phyloP scores from a whole-genome alignment of 35 echinoderm and acorn worm genomes.

The Ophioderma brevispina region DNA sequence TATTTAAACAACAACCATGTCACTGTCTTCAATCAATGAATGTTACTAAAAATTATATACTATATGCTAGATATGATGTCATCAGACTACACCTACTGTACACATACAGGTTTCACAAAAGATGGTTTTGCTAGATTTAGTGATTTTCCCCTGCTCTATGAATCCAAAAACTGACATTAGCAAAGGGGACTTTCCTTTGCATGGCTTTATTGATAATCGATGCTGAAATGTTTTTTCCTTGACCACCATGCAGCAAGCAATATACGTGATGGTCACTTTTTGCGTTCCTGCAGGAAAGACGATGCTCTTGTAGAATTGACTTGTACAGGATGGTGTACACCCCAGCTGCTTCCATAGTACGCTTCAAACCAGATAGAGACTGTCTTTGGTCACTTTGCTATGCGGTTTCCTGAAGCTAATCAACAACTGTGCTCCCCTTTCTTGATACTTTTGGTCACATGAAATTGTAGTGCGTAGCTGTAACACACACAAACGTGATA shows the following conservation, averaged over 20 bases:
- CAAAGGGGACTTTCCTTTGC: slow-evolving; percentile 32
- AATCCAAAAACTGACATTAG: neutral
- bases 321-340: neutral
- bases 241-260: neutral
- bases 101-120: too few species aligned
- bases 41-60: too few species aligned
- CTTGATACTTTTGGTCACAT: neutral
- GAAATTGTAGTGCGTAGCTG: neutral
- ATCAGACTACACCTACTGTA: too few species aligned
- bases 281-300: neutral
- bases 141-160: too few species aligned
- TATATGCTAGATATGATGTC: too few species aligned
- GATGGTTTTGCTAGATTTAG: too few species aligned
- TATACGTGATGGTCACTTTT: neutral
- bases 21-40: too few species aligned
- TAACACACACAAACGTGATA: neutral
- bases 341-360: neutral
- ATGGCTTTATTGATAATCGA: slow-evolving; percentile 61
- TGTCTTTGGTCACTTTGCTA: neutral
- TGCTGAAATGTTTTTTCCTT: slow-evolving; percentile 45
- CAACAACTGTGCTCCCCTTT: neutral
- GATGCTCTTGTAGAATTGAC: neutral
- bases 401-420: neutral
- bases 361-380: neutral
- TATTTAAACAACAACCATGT: too few species aligned